Percentiles rank a stretch among this genome's conserved stretches.
phyloP scores from a whole-genome alignment of 2,113 vertebrate species.

The Archilochus colubris region DNA sequence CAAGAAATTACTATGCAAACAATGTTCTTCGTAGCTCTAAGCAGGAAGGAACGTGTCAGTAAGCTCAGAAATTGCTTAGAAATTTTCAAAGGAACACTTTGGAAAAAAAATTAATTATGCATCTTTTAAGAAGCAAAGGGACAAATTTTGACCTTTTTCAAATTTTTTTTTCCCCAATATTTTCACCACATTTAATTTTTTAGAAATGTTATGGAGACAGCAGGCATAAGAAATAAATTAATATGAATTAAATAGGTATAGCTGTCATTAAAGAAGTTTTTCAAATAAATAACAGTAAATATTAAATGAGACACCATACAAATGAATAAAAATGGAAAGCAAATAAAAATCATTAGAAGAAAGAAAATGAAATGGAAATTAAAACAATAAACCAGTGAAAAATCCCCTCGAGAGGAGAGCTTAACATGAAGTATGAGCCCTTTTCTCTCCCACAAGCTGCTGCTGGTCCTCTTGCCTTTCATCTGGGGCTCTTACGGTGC shows the following conservation, averaged over 20 bases:
- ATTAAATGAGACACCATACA: neutral
- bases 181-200: neutral
- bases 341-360: neutral
- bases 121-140: neutral
- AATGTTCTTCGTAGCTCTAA: neutral
- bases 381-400: neutral
- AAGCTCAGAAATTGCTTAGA: neutral
- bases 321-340: neutral
- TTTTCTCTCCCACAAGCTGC: neutral
- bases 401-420: neutral
- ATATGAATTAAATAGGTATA: neutral
- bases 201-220: neutral
- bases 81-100: neutral
- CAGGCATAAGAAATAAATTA: neutral
- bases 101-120: neutral
- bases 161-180: neutral
- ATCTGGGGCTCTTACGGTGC: rapidly evolving
- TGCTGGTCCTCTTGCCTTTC: neutral
- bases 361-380: neutral
- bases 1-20: neutral
- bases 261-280: neutral
- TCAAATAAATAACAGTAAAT: neutral
- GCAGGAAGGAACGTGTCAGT: neutral
- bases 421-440: neutral
- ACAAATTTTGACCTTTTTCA: neutral